Evolutionary conservation across 2,888 invertebrate genomes (phyloP), one percentile per base, ranked within the genome.

Genomic region (Corythucha ciliata): DNA sequence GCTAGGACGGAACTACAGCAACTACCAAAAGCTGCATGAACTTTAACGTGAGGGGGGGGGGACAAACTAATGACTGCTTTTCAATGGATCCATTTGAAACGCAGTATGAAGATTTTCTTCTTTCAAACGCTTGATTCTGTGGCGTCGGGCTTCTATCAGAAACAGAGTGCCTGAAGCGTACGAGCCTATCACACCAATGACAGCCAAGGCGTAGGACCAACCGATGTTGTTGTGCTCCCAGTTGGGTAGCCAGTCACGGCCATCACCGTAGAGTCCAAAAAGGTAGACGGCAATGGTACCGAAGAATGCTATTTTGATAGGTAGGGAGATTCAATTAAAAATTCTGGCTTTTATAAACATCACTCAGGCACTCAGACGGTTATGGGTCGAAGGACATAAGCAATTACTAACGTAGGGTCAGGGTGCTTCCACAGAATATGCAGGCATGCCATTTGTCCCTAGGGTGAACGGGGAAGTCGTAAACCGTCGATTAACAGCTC

Each of bases 181-280:
- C 2, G 88, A 71, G 37, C 80, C 68, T 24, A 89, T 72, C 1
- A 84, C 81, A 2, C 91, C 91, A 36, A 89, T 70, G 2, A 81
- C 84, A 16, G 80, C 91, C 29, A 94, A 71, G 1, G 88, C 94
- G 70, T 80, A 96, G 0, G 93, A 88, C 91, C 93, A 96, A 10
- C 92, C 84, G 48, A 94, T 77, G 66, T 90, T 85, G 70, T 96
- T 96, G 67, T 92, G 86, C 63, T 94, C 88, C 85, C 93, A 90
- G 63, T 90, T 81, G 0, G 94, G 93, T 88, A 96, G 90, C 86
- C 93, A 91, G 64, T 88, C 89, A 58, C 94, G 75, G 4, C 88
- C 83, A 69, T 93, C 91, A 3, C 92, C 93, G 66, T 83, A 77
- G 0, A 83, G 83, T 27, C 93, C 94, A 69, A 96, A 96, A 51